A percentile compares a stretch with the other conserved stretches of the same genome.
Evolutionary conservation across 2,888 invertebrate genomes (phyloP).

Genomic region (Megamerina dolium): DNA sequence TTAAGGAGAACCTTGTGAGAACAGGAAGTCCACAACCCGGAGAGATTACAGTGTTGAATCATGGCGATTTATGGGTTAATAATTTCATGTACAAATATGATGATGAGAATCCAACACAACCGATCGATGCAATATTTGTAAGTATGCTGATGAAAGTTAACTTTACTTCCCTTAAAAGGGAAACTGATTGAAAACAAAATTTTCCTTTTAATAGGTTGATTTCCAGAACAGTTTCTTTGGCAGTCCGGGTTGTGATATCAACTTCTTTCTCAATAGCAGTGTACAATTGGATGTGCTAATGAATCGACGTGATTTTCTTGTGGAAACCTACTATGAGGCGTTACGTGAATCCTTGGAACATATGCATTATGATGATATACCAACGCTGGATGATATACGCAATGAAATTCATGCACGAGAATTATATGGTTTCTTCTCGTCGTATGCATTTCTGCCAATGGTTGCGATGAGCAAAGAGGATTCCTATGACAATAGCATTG

Average conservation of each 20-base stretch:
- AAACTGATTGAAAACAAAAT: background rate
- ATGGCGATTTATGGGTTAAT: constrained; percentile 54
- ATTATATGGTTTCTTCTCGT: constrained; percentile 43
- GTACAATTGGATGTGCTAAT: constrained; percentile 41
- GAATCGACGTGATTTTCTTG: constrained; percentile 36
- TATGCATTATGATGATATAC: constrained; percentile 34
- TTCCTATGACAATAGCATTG: constrained; percentile 41
- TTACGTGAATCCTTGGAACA: constrained; percentile 32
- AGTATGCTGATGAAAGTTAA: constrained; percentile 22
- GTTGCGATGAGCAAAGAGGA: constrained; percentile 46
- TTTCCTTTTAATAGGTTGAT: constrained; percentile 32
- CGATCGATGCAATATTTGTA: constrained; percentile 50
- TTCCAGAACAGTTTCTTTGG: constrained; percentile 46
- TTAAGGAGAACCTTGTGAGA: constrained; percentile 38
- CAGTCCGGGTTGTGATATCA: constrained; percentile 48
- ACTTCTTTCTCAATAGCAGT: constrained; percentile 48
- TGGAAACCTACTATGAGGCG: constrained; percentile 38
- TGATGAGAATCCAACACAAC: constrained; percentile 32
- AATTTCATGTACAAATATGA: constrained; percentile 53
- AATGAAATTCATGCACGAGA: constrained; percentile 37
- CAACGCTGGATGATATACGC: constrained; percentile 35
- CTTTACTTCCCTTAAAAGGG: background rate
- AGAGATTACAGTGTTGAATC: constrained; percentile 52
- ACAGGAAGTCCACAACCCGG: constrained; percentile 34
- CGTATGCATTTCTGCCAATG: constrained; percentile 45